phyloP scores from a whole-genome alignment of 2,888 invertebrate species.

The Agriopis aurantiaria region DNA sequence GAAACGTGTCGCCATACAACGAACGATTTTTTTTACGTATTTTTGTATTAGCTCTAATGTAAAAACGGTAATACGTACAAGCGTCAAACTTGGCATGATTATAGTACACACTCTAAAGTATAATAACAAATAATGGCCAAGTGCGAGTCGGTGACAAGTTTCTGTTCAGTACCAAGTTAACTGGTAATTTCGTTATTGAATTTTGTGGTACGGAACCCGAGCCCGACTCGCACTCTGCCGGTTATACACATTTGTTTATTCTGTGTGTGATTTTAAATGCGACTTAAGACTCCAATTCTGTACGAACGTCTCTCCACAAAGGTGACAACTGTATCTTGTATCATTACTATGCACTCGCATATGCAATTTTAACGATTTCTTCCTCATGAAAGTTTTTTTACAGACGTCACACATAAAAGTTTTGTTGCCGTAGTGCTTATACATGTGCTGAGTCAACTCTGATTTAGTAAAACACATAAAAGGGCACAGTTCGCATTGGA shows the following conservation, averaged over 20 bases:
- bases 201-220: too few species aligned
- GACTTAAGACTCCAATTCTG: constrained; percentile 61
- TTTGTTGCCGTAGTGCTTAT: constrained; percentile 51
- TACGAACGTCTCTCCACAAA: constrained; percentile 57
- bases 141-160: too few species aligned
- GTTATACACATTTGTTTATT: background rate
- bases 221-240: too few species aligned
- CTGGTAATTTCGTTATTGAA: too few species aligned
- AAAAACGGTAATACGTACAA: too few species aligned
- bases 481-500: constrained; percentile 50
- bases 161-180: too few species aligned
- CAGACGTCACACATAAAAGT: constrained; percentile 72
- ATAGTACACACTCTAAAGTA: too few species aligned
- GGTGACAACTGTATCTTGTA: constrained; percentile 51
- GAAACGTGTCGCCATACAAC: too few species aligned
- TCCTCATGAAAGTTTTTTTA: constrained; percentile 58
- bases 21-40: too few species aligned
- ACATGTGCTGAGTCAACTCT: constrained; percentile 63
- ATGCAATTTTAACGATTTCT: constrained; percentile 56
- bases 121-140: too few species aligned
- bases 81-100: too few species aligned
- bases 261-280: constrained; percentile 45
- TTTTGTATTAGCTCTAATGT: too few species aligned
- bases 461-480: constrained; percentile 73
- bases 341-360: constrained; percentile 59